These are phyloP conservation scores for Macrotis lagotis DNA, from an alignment of 2,113 vertebrate genomes.

Conservation along the genomic window DNA sequence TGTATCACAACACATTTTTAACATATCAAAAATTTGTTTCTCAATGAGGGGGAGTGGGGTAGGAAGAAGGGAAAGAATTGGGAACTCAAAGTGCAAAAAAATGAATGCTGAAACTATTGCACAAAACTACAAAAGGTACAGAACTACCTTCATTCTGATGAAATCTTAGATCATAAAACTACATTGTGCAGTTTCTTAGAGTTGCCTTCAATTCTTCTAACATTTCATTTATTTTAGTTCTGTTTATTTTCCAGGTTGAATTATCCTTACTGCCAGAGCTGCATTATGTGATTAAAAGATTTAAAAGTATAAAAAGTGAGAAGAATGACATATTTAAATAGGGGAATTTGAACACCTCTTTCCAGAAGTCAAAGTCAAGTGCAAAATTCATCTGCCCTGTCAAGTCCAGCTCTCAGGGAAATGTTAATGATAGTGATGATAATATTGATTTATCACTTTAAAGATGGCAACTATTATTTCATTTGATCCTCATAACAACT, in stretches of 20 bases:
- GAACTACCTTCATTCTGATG: not conserved
- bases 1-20: too few relatives aligned
- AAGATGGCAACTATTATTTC: not conserved
- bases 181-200: not conserved
- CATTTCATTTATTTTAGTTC: not conserved
- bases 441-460: not conserved
- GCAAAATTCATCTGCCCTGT: not conserved
- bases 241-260: not conserved
- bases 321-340: not conserved
- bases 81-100: too few relatives aligned
- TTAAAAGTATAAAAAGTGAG: not conserved
- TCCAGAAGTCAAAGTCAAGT: not conserved
- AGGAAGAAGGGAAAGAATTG: too few relatives aligned
- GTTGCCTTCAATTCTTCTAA: not conserved
- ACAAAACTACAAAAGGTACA: too few relatives aligned
- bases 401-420: not conserved
- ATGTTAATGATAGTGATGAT: not conserved
- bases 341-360: not conserved
- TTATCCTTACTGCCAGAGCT: not conserved
- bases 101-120: too few relatives aligned
- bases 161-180: not conserved
- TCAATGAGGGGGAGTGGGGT: too few relatives aligned
- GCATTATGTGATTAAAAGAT: not conserved
- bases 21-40: too few relatives aligned
- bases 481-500: not conserved